These are phyloP conservation scores for Tetramorium bicarinatum DNA, from an alignment of 2,888 invertebrate genomes.

Conservation along the genomic window DNA sequence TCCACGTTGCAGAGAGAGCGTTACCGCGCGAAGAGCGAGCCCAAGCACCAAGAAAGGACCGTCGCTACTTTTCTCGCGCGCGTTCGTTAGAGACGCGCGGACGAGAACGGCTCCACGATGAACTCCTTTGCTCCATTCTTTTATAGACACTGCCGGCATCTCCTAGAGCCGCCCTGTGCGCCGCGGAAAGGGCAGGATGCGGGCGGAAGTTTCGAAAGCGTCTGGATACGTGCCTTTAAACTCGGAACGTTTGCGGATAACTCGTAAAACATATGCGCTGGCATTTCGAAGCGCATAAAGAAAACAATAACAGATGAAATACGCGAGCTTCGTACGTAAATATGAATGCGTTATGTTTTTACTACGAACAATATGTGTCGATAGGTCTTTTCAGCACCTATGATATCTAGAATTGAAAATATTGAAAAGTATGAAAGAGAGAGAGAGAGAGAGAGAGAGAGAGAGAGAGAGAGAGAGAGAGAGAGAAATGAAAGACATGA, in stretches of 20 bases:
- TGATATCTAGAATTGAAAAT: conserved; percentile 21
- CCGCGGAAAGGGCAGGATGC: conserved; percentile 8
- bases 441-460: neutral
- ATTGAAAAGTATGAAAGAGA: neutral
- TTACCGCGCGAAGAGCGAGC: conserved; percentile 55
- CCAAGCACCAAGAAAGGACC: conserved; percentile 55
- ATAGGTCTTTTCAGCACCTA: neutral
- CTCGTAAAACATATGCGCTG: conserved; percentile 35
- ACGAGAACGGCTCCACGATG: conserved; percentile 39
- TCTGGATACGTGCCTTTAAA: conserved; percentile 48
- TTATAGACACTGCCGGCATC: conserved; percentile 43
- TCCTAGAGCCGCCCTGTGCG: neutral
- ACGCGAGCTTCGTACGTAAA: conserved; percentile 34
- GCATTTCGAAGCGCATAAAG: conserved; percentile 27
- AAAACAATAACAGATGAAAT: conserved; percentile 46
- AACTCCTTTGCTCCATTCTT: conserved; percentile 49
- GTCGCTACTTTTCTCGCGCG: conserved; percentile 43
- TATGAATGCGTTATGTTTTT: conserved; percentile 3
- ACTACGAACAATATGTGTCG: conserved; percentile 10
- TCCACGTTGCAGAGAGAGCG: conserved; percentile 61
- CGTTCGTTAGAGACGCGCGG: conserved; percentile 53
- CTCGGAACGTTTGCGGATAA: conserved; percentile 41
- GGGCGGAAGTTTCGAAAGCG: conserved; percentile 48
- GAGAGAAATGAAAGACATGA: neutral
- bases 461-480: neutral